phyloP scores from a whole-genome alignment of 2,113 vertebrate genomes.

The Parus major region DNA sequence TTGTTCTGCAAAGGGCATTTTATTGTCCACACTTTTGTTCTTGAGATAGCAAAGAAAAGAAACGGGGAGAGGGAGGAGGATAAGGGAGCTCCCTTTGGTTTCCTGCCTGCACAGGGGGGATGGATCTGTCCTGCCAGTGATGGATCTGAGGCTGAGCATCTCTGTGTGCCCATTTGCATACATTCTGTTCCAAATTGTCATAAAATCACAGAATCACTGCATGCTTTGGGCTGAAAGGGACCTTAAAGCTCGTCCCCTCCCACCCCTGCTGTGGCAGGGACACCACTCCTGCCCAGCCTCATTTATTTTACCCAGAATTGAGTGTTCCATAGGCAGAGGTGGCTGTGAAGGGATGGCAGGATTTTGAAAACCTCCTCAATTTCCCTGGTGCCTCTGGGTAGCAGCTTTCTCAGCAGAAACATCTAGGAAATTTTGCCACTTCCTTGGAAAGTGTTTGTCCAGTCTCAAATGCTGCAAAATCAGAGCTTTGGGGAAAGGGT shows the following conservation, averaged over 20 bases:
- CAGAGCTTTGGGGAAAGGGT: background rate
- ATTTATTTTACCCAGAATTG: background rate
- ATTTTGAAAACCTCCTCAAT: background rate
- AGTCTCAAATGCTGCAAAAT: background rate
- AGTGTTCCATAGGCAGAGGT: background rate
- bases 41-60: background rate
- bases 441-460: background rate
- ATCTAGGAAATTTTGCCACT: background rate
- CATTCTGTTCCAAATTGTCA: background rate
- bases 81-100: background rate
- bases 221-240: background rate
- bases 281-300: background rate
- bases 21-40: background rate
- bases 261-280: background rate
- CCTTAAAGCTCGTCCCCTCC: background rate
- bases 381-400: background rate
- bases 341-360: background rate
- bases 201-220: background rate
- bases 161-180: rapidly evolving
- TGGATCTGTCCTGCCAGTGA: background rate
- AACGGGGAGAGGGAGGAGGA: background rate
- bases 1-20: background rate
- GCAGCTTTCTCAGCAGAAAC: background rate
- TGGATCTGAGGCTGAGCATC: background rate
- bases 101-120: background rate